Evolutionary conservation across 2,888 invertebrate genomes (phyloP), one percentile per base, ranked within the genome.

Genomic region (Campaea margaritaria): DNA sequence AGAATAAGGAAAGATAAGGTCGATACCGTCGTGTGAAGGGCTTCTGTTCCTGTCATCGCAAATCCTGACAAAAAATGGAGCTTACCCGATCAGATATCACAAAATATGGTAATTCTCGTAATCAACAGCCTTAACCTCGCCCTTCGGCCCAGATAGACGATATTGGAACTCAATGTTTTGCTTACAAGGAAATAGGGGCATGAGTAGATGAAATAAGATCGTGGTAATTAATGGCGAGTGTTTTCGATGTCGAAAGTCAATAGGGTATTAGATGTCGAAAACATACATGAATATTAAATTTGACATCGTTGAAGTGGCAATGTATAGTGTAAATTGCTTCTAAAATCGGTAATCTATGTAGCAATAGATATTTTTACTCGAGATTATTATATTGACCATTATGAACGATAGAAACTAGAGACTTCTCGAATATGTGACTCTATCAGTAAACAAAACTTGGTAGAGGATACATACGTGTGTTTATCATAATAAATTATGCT

Each of bases 91-190:
- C 69, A 56, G 70, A 70, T 74, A 69, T 54, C 68, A 59, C 59
- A 55, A 65, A 68, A 70, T 75, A 75, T 77, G 76, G 69, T 70
- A 75, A 77, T 78, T 70, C 60, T 48, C 60, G 68, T 62, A 64
- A 72, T 70, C 67, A 70, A 67, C 59, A 59, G 46, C 58, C 42
- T 42, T 45, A 51, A 45, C 61, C 34, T 28, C 15, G 13, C 31
- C 50, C 16, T 28, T 14, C 14, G 13, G 49, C 15, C 21, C 21
- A 11, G 39, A 58, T 43, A 27, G 28, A 39, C 27, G n/a, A 54
- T 43, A 56, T 56, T 27, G 58, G 55, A 55, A 48, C 50, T 58
- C 48, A 58, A 52, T 60, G 58, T 61, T 63, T 54, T 54, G 53
- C 21, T 56, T 15, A n/a, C 16, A 36, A 46, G 46, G 21, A 57